Evolutionary conservation across 1,140 invertebrate species (phyloP).

Genomic region (Habropoda laboriosa): DNA sequence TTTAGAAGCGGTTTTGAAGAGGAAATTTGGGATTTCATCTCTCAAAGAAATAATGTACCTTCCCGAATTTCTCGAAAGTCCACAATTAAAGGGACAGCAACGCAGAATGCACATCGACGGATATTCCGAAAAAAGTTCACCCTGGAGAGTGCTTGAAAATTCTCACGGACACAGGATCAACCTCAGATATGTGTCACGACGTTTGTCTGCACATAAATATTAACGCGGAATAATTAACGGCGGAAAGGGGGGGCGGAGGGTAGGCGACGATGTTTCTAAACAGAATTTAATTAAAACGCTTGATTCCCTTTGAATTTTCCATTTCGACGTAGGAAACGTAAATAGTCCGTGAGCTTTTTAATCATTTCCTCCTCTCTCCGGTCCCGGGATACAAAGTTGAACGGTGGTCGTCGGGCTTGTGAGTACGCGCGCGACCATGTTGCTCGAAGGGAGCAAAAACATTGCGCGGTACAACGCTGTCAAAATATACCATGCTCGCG

Average conservation of each 20-base stretch:
- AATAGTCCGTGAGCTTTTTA: conserved; percentile 69
- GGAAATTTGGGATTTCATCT: too few relatives aligned
- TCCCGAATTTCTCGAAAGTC: too few relatives aligned
- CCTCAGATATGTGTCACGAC: too few relatives aligned
- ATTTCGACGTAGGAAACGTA: conserved; percentile 63
- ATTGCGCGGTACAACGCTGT: conserved; percentile 66
- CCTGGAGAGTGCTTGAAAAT: background rate
- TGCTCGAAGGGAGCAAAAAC: conserved; percentile 69
- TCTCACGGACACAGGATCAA: background rate
- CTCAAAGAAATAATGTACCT: too few relatives aligned
- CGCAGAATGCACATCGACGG: too few relatives aligned
- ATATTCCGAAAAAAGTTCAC: background rate
- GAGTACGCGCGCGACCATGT: conserved; percentile 48
- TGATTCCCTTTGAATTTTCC: conserved; percentile 59
- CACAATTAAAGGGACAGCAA: too few relatives aligned
- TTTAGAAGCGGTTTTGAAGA: too few relatives aligned
- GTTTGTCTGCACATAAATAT: background rate
- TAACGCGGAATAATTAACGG: conserved; percentile 24
- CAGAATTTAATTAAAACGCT: conserved; percentile 40
- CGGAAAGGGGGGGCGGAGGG: background rate
- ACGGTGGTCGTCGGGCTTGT: background rate
- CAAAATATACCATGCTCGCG: conserved; percentile 66
- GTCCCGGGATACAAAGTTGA: conserved; percentile 59
- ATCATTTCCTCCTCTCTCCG: conserved; percentile 62
- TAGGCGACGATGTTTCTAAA: conserved; percentile 6